Percentiles rank a stretch among this genome's conserved stretches.
phyloP scores from a whole-genome alignment of 2,797 vertebrate genomes.

The Myripristis jacobus region DNA sequence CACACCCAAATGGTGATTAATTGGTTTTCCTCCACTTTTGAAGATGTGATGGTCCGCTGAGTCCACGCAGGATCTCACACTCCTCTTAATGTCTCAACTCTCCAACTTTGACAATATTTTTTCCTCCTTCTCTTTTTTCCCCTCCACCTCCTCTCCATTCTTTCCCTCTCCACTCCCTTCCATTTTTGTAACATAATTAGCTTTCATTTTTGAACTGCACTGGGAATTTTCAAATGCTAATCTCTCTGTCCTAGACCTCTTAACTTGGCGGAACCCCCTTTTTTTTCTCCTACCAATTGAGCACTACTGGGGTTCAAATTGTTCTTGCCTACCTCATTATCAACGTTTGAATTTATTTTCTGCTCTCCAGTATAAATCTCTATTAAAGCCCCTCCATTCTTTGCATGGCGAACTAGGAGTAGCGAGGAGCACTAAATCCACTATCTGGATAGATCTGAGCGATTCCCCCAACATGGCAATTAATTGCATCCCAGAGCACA shows the following conservation, averaged over 20 bases:
- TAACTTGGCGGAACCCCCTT: conserved; percentile 82
- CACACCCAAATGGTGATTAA: conserved; percentile 74
- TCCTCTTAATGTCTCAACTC: conserved; percentile 65
- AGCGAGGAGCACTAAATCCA: conserved; percentile 80
- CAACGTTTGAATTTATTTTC: conserved; percentile 86
- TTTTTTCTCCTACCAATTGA: conserved; percentile 79
- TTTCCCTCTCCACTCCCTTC: conserved; percentile 59
- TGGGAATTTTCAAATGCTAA: conserved; percentile 85
- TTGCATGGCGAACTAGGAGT: conserved; percentile 82
- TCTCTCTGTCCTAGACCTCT: conserved; percentile 90
- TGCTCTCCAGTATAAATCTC: conserved; percentile 87
- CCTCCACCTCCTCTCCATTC: conserved; percentile 38
- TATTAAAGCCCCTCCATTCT: conserved; percentile 86
- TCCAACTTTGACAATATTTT: conserved; percentile 60
- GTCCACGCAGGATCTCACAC: conserved; percentile 67
- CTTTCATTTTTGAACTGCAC: conserved; percentile 83
- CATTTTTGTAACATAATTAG: conserved; percentile 85
- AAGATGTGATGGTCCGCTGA: conserved; percentile 75
- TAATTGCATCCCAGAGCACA: conserved; percentile 84
- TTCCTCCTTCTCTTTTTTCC: conserved; percentile 21
- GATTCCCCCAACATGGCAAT: conserved; percentile 84
- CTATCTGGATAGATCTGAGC: conserved; percentile 83
- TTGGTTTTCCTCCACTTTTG: conserved; percentile 62
- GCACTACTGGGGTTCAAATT: conserved; percentile 87
- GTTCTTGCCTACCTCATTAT: conserved; percentile 90